Evolutionary conservation across 2,888 invertebrate species (phyloP).

Genomic region (Polyommatus iphigenia): DNA sequence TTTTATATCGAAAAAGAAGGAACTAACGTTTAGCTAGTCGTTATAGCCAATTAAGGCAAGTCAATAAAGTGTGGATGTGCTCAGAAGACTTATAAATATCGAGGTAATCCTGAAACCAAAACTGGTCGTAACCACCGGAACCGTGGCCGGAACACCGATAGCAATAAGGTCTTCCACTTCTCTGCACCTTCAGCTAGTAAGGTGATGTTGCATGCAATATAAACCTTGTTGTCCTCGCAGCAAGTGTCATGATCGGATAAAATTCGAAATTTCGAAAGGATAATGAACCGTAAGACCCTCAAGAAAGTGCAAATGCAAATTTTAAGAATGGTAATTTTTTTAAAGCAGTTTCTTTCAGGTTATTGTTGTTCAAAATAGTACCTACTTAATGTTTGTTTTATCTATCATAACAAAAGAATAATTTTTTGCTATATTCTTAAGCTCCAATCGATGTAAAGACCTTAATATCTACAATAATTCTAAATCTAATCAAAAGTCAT

Average conservation of each 20-base stretch:
- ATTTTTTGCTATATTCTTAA: no score
- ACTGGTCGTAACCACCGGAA: conserved; percentile 19
- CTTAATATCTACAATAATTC: neutral
- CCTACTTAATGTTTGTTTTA: neutral
- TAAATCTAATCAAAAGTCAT: neutral
- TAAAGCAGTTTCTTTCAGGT: neutral
- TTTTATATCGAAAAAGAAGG: neutral
- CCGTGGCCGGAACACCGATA: conserved; percentile 4
- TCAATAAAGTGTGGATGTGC: neutral
- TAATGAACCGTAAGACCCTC: neutral
- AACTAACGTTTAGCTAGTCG: neutral
- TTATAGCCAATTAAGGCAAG: neutral
- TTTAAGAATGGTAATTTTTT: neutral
- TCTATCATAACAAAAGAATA: neutral
- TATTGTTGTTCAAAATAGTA: neutral
- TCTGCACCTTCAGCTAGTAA: neutral
- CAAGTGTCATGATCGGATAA: neutral
- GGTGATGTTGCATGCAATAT: conserved; percentile 1
- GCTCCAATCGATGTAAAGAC: neutral
- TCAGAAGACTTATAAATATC: conserved; percentile 18
- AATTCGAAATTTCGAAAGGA: neutral
- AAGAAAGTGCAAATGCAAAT: conserved; percentile 4
- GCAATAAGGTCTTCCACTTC: conserved; percentile 18
- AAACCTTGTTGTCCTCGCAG: neutral
- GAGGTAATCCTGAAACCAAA: conserved; percentile 19